Base-by-base conservation (phyloP, 2,797 vertebrate genomes). In the Menidia menidia region DNA sequence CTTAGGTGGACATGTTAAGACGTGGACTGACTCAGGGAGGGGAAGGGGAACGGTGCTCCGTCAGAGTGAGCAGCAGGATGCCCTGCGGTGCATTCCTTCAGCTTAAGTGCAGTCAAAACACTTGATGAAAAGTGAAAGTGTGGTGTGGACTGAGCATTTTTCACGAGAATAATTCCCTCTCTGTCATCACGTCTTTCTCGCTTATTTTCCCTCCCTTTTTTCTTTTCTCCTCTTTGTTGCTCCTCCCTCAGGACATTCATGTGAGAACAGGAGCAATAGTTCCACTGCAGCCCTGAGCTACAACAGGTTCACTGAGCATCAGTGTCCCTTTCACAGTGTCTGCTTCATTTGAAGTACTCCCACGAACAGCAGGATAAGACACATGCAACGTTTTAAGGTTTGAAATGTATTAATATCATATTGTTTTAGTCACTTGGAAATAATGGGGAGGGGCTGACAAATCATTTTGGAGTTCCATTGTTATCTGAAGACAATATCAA, bases 31-130 rank as follows among this genome's bases (percentile, higher is more conserved):
- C 12, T 13, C 56, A 31, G 50, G 44, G 52, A 52, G 19, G 73
- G 66, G 15, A 62, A 73, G 83, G 55, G 66, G 44, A 75, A 30
- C 2, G 9, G 57, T 67, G 63, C 39, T 12, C 66, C 66, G 77
- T 84, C 72, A 61, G 61, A 59, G 75, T 81, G 85, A 90, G 80
- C 87, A 66, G 66, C 71, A 82, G 84, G 85, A 73, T 82, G 81
- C 89, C 89, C 83, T 6, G 61, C 45, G 77, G 89, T 82, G 85
- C 84, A 93, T 93, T 93, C 91, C 85, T 92, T 77, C 78, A 81
- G 64, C 71, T 73, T 54, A 15, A 82, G 77, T 84, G 75, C 80
- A 88, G 86, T 89, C 81, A 82, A 80, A 83, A 88, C 68, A 71
- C 60, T 84, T 86, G 81, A 89, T 90, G 87, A 84, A 87, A 91